Evolutionary conservation across 2,888 invertebrate genomes (phyloP).

Genomic region (Cantharis rustica): DNA sequence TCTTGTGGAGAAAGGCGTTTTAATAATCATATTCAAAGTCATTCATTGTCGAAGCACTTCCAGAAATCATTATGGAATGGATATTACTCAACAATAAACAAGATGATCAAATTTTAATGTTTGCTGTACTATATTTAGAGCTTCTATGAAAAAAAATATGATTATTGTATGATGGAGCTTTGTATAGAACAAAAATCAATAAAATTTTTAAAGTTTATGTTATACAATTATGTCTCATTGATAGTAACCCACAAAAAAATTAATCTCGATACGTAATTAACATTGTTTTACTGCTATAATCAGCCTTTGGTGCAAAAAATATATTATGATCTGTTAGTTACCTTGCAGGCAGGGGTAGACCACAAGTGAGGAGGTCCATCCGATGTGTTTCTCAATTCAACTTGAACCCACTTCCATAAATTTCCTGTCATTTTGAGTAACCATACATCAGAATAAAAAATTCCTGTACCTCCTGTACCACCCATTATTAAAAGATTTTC

Average conservation of each 20-base stretch:
- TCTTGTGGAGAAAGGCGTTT: too few relatives aligned
- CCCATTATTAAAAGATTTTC: conserved; percentile 80
- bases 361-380: conserved; percentile 87
- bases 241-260: neutral
- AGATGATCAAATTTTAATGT: too few relatives aligned
- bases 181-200: too few relatives aligned
- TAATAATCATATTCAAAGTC: too few relatives aligned
- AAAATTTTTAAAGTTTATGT: too few relatives aligned
- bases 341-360: conserved; percentile 91
- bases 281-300: neutral
- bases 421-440: conserved; percentile 73
- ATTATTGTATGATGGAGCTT: too few relatives aligned
- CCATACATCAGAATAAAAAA: conserved; percentile 91
- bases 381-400: conserved; percentile 76
- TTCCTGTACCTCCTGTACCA: conserved; percentile 86
- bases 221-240: too few relatives aligned
- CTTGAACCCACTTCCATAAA: conserved; percentile 75
- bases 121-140: too few relatives aligned
- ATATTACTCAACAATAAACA: too few relatives aligned
- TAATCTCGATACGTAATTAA: neutral
- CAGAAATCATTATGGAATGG: too few relatives aligned
- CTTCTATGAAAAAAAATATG: too few relatives aligned
- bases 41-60: too few relatives aligned
- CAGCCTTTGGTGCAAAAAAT: neutral
- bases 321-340: conserved; percentile 45